A percentile compares a stretch with the other conserved stretches of the same genome.
These are phyloP conservation scores for Eubucco bourcierii DNA, from an alignment of 2,113 vertebrate species.

Conservation along the genomic window DNA sequence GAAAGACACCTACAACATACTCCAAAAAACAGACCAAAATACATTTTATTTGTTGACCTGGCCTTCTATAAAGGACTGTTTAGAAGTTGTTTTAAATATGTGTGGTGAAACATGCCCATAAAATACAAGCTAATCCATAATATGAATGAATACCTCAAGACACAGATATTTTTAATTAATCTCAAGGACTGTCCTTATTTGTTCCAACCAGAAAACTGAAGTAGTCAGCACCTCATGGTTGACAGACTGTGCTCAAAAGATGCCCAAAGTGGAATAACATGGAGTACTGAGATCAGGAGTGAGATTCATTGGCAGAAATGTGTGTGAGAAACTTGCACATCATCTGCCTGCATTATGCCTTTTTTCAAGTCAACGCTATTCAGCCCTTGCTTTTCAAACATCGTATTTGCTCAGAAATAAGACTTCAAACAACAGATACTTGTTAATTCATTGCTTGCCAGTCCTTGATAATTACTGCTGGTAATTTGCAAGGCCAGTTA, in stretches of 20 bases:
- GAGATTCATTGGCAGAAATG: neutral
- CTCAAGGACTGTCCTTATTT: neutral
- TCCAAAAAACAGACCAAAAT: neutral
- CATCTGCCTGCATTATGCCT: neutral
- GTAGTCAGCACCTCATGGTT: neutral
- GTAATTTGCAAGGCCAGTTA: neutral
- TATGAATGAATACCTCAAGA: neutral
- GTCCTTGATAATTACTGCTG: neutral
- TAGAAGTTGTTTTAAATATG: neutral
- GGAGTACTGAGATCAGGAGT: neutral
- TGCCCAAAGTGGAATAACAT: slow-evolving; percentile 7
- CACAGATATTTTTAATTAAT: neutral
- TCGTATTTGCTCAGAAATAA: neutral
- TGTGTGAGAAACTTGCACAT: neutral
- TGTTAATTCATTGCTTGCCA: neutral
- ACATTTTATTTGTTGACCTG: neutral
- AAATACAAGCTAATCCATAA: neutral
- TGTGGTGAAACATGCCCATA: neutral
- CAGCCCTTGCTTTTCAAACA: neutral
- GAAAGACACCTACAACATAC: neutral
- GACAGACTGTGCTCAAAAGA: slow-evolving; percentile 27
- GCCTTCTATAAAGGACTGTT: neutral
- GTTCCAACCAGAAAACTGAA: neutral
- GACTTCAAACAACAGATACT: neutral
- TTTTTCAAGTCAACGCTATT: neutral